These are phyloP conservation scores for Phorcus lineatus DNA, from an alignment of 2,888 invertebrate genomes.

Conservation along the genomic window DNA sequence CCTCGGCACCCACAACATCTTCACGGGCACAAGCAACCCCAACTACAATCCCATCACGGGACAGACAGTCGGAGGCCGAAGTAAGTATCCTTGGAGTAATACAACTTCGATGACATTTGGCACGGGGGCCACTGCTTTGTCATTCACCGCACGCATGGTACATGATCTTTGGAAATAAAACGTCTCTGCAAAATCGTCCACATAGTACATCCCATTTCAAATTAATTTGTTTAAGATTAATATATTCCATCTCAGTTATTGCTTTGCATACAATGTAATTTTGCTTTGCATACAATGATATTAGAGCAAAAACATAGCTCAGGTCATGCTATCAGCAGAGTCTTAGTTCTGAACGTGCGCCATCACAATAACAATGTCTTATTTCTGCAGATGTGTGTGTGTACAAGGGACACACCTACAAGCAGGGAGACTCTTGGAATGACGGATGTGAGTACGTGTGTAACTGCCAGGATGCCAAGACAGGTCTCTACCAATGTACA, in stretches of 20 bases:
- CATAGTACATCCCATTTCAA: no score
- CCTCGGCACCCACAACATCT: conserved; percentile 56
- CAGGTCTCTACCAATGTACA: conserved; percentile 55
- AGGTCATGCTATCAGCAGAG: no score
- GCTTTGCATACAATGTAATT: no score
- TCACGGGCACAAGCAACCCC: conserved; percentile 54
- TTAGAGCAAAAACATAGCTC: no score
- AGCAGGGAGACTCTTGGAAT: conserved; percentile 58
- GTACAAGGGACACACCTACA: conserved; percentile 53
- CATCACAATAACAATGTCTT: not conserved
- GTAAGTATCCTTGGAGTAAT: not conserved
- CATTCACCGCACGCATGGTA: not conserved
- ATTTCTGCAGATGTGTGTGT: conserved; percentile 51
- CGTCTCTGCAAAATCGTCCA: no score
- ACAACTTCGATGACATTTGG: not conserved
- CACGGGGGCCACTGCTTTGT: not conserved
- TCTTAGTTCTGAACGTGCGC: no score
- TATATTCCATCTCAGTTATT: no score
- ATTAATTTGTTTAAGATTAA: no score
- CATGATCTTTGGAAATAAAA: not conserved
- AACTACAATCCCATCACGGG: conserved; percentile 27
- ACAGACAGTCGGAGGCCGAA: not conserved
- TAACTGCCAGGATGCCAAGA: conserved; percentile 51
- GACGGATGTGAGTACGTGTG: conserved; percentile 60
- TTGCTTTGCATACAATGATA: no score